Evolutionary conservation across 2,888 invertebrate species (phyloP).

Genomic region (Schizaphis graminum): DNA sequence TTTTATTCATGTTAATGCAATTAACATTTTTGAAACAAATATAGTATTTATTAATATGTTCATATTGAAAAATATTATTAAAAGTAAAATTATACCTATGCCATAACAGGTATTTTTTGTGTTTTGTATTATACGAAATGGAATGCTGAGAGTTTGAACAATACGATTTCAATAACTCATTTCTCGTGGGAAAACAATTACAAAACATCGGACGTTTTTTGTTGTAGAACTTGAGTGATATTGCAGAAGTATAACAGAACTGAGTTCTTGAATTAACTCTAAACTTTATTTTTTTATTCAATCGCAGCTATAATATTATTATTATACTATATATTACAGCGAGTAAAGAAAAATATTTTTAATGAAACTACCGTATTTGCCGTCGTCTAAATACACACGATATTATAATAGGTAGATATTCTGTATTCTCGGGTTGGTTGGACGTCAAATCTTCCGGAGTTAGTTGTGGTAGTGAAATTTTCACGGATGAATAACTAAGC

Average conservation of each 20-base stretch:
- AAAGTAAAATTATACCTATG: background rate
- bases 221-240: background rate
- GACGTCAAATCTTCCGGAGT: background rate
- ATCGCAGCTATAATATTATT: background rate
- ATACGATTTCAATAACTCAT: background rate
- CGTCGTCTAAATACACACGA: background rate
- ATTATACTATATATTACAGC: background rate
- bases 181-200: background rate
- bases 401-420: background rate
- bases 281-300: constrained; percentile 8
- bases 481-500: background rate
- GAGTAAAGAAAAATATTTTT: background rate
- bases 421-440: background rate
- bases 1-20: background rate
- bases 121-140: background rate
- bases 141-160: background rate
- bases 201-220: background rate
- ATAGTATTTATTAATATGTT: background rate
- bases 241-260: background rate
- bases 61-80: background rate
- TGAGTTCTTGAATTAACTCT: background rate
- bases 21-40: background rate
- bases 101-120: background rate
- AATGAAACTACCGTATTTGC: background rate
- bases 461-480: background rate